Percentiles rank a stretch among this genome's conserved stretches.
Evolutionary conservation across 2,797 vertebrate genomes (phyloP).

Genomic region (Spinus olivaceus): DNA sequence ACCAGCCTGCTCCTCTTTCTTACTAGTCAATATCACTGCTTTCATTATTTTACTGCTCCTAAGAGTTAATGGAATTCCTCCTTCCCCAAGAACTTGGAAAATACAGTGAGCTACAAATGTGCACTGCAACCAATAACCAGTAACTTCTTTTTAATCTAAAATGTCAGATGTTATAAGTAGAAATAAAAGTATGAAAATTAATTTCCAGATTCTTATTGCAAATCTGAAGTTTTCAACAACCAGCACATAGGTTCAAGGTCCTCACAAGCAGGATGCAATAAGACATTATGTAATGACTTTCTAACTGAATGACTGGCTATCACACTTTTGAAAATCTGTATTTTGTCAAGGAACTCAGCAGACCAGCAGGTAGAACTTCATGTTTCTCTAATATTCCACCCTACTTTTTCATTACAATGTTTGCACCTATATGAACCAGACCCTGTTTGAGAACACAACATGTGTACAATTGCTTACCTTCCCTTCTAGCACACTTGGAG

Average conservation of each 20-base stretch:
- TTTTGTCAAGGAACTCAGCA: neutral
- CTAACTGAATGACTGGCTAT: neutral
- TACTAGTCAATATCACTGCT: neutral
- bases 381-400: neutral
- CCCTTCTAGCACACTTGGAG: neutral
- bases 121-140: neutral
- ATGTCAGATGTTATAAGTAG: neutral
- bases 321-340: neutral
- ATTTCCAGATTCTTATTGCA: neutral
- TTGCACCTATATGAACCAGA: neutral
- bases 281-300: neutral
- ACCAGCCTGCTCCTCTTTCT: neutral
- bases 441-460: neutral
- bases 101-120: neutral
- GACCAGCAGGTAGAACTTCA: neutral
- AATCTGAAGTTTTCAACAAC: neutral
- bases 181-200: neutral
- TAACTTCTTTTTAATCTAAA: neutral
- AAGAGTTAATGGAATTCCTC: neutral
- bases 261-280: neutral
- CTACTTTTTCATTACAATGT: neutral
- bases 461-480: neutral
- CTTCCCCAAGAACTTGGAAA: neutral
- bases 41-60: neutral
- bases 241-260: neutral